Evolutionary conservation across 1,140 invertebrate genomes (phyloP), one percentile per base, ranked within the genome.

Genomic region (Formica selysi): DNA sequence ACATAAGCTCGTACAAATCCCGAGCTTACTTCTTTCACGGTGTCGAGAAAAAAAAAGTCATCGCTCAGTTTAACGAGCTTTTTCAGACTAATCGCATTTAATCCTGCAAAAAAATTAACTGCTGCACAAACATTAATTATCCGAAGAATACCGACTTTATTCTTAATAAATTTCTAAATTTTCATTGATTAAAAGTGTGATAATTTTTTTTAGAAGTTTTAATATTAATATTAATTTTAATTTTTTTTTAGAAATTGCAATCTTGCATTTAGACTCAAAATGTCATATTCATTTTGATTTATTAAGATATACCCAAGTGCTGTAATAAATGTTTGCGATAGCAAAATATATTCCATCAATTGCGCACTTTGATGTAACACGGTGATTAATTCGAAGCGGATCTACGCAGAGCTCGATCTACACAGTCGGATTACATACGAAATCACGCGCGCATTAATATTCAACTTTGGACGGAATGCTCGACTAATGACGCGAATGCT

Each of bases 361-460:
- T 71, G 57, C 81, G 59, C 32, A 26, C 29, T 38, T 64, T 38
- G 71, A 54, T 19, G 32, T 54, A 67, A 57, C 6, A 65, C 16
- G 41, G 10, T 22, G 73, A 85, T 85, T 78, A 85, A 65, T 85
- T 78, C 48, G 6, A 78, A 65, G 32, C 81, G 73, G 59, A 85
- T 78, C 73, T 76, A 51, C 67, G 54, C 68, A 68, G 16, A 5
- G 62, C 32, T 26, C 1, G 76, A 48, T 51, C 16, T 51, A 51
- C 19, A 78, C 76, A 70, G 68, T 8, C 67, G 79, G 54, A 62
- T 83, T 83, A 81, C 54, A 61, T 83, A 61, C 68, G 38, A 83
- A 83, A 83, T 83, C 44, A 38, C 16, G 29, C 57, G 83, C 48
- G 74, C 70, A 73, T 89, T 89, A 89, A 89, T 89, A 86, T 89